Conservation (phyloP, 1,140 invertebrate species). For the Aporrectodea caliginosa region DNA sequence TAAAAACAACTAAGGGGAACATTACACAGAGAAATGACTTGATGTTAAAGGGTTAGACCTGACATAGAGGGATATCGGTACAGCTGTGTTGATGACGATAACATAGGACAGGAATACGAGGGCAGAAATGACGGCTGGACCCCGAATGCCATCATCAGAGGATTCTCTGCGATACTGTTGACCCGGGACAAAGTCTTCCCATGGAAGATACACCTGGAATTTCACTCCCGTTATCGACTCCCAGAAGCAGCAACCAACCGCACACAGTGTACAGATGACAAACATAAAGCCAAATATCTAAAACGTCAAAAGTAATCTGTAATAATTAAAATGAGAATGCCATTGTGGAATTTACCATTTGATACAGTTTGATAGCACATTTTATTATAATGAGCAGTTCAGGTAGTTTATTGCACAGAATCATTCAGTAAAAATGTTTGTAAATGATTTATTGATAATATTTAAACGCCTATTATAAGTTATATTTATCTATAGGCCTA, state of each 20-base stretch:
- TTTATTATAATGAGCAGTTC: too few species aligned
- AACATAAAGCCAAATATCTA: slow-evolving; percentile 98
- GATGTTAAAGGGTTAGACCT: too few species aligned
- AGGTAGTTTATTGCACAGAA: too few species aligned
- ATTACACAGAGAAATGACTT: too few species aligned
- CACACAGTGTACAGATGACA: slow-evolving; percentile 95
- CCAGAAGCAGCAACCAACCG: slow-evolving; percentile 94
- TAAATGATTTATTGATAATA: too few species aligned
- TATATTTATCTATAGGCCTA: too few species aligned
- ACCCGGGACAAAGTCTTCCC: slow-evolving; percentile 83
- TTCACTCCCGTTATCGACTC: slow-evolving; percentile 72
- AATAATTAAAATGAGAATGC: too few species aligned
- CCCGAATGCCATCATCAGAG: slow-evolving; percentile 64
- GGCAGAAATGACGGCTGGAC: slow-evolving; percentile 86
- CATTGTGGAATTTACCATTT: too few species aligned
- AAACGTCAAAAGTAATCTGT: slow-evolving; percentile 2
- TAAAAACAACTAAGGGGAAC: too few species aligned
- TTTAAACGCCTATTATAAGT: too few species aligned
- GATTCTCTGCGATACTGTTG: not conserved
- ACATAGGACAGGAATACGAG: slow-evolving; percentile 99
- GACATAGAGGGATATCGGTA: slow-evolving; percentile 99
- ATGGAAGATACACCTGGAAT: slow-evolving; percentile 89
- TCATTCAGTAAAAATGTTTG: too few species aligned
- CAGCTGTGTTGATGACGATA: slow-evolving; percentile 98
- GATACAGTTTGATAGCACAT: too few species aligned